Evolutionary conservation across 2,113 vertebrate species (phyloP).

Genomic region (Connochaetes taurinus): DNA sequence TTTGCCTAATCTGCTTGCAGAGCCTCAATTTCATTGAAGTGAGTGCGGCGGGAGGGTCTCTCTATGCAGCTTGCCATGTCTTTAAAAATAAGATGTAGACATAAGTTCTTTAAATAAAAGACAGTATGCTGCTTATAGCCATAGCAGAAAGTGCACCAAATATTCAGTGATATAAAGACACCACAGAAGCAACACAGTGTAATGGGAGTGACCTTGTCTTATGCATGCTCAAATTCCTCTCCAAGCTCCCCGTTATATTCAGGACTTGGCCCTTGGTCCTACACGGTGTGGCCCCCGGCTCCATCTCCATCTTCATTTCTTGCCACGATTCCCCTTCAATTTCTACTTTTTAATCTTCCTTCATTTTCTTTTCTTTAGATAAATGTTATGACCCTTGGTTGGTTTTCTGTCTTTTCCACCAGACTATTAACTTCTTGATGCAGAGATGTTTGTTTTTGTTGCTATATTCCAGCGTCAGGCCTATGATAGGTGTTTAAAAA

Average conservation of each 20-base stretch:
- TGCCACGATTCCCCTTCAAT: background rate
- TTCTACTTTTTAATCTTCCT: background rate
- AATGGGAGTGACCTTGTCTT: background rate
- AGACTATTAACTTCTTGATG: background rate
- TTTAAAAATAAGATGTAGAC: background rate
- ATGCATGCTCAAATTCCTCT: background rate
- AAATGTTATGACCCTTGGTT: background rate
- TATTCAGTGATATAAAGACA: background rate
- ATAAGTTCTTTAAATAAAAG: background rate
- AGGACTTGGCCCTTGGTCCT: background rate
- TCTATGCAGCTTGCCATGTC: background rate
- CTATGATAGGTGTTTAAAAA: background rate
- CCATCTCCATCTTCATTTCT: background rate
- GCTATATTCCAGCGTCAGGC: background rate
- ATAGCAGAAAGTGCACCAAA: background rate
- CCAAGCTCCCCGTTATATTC: background rate
- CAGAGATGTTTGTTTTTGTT: background rate
- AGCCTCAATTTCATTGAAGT: background rate
- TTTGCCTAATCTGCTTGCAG: background rate
- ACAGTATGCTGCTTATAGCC: background rate
- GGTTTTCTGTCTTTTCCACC: background rate
- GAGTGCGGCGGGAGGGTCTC: background rate
- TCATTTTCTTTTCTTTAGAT: background rate
- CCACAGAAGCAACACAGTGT: background rate
- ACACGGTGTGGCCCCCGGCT: background rate